Evolutionary conservation across 1,140 invertebrate genomes (phyloP).

Genomic region (Heterodera carotae): DNA sequence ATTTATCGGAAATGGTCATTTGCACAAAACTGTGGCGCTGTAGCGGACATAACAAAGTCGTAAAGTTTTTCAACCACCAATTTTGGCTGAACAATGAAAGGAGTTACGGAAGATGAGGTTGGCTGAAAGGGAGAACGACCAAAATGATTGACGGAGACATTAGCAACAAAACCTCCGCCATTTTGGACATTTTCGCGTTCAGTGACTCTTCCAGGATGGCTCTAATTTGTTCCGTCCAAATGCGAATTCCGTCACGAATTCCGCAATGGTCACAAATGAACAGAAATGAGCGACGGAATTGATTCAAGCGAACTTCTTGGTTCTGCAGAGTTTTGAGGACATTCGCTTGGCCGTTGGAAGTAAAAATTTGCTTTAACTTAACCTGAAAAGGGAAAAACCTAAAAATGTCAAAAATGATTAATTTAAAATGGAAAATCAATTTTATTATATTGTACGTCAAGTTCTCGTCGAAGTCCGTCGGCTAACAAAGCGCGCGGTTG

Average conservation of each 20-base stretch:
- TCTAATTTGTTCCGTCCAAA: slow-evolving; percentile 17
- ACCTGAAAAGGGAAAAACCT: not conserved
- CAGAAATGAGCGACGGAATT: slow-evolving; percentile 48
- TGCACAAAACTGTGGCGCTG: slow-evolving; percentile 32
- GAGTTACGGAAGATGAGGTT: not conserved
- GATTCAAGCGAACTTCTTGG: slow-evolving; percentile 27
- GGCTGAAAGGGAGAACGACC: not conserved
- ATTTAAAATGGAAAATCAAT: slow-evolving; percentile 12
- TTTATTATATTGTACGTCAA: not conserved
- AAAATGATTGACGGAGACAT: not conserved
- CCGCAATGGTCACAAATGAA: slow-evolving; percentile 57
- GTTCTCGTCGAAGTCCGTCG: slow-evolving; percentile 52
- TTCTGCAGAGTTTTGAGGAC: slow-evolving; percentile 30
- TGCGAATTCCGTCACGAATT: slow-evolving; percentile 31
- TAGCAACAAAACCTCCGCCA: not conserved
- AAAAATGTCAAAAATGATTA: too few species aligned
- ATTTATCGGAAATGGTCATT: slow-evolving; percentile 17
- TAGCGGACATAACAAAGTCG: slow-evolving; percentile 32
- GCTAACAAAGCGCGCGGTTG: slow-evolving; percentile 36
- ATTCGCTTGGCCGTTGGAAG: slow-evolving; percentile 20
- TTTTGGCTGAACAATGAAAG: slow-evolving; percentile 21
- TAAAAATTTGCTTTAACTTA: not conserved
- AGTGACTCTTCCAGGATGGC: not conserved
- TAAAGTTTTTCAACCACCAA: slow-evolving; percentile 7
- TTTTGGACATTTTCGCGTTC: not conserved